phyloP scores from a whole-genome alignment of 2,113 vertebrate genomes.

The Mesembrinibis cayennensis region DNA sequence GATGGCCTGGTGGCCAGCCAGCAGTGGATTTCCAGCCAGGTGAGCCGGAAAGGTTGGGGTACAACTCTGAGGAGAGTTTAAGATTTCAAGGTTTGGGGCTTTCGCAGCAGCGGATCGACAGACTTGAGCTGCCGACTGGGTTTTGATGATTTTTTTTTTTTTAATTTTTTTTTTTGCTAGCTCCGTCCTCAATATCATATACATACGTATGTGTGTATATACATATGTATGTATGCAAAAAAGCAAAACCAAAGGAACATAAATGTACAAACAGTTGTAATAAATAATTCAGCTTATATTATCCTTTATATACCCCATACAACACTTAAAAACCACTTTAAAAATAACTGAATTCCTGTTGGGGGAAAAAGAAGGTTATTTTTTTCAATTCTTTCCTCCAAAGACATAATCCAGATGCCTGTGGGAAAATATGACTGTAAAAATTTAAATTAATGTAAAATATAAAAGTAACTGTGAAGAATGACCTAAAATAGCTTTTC shows the following conservation, averaged over 20 bases:
- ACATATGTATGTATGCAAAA: neutral
- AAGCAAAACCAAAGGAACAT: neutral
- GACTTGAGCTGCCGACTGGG: rapidly evolving
- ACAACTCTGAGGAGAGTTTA: rapidly evolving
- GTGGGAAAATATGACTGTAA: slow-evolving; percentile 14
- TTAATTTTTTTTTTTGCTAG: too few species aligned
- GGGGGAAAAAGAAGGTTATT: neutral
- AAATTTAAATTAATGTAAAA: slow-evolving; percentile 53
- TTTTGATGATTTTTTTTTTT: neutral
- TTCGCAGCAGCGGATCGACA: neutral
- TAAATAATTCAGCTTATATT: neutral
- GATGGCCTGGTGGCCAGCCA: neutral
- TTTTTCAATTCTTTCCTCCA: neutral
- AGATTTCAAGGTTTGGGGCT: neutral
- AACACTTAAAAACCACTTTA: neutral
- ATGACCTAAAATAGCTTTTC: slow-evolving; percentile 39
- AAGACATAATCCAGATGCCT: neutral
- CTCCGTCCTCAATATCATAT: neutral
- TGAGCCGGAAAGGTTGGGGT: neutral
- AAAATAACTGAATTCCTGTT: neutral
- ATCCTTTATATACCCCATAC: neutral
- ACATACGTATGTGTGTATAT: rapidly evolving
- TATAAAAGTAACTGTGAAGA: slow-evolving; percentile 41
- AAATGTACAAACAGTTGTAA: neutral
- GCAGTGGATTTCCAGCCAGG: neutral